These are phyloP conservation scores for Neostethus bicornis DNA, from an alignment of 2,797 vertebrate genomes.

Conservation along the genomic window DNA sequence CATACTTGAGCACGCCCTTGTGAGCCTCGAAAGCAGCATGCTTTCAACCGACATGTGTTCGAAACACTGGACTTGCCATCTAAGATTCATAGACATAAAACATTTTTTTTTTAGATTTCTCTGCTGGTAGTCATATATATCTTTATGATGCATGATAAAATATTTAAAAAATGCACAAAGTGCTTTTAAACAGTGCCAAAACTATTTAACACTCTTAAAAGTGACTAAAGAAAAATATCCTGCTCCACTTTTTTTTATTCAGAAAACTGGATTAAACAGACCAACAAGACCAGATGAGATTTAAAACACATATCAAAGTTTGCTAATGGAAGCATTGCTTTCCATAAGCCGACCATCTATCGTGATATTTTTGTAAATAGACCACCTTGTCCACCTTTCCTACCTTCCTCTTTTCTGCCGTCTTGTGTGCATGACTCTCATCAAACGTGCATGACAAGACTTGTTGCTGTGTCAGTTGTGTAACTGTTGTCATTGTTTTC, in stretches of 20 bases:
- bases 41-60: constrained; percentile 1
- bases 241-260: constrained; percentile 54
- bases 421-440: constrained; percentile 63
- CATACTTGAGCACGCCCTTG: constrained; percentile 78
- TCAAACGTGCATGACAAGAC: constrained; percentile 67
- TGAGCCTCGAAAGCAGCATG: constrained; percentile 49
- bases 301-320: constrained; percentile 44
- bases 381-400: constrained; percentile 48
- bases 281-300: constrained; percentile 13
- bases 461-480: constrained; percentile 48
- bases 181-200: constrained; percentile 38
- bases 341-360: constrained; percentile 32
- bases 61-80: constrained; percentile 29
- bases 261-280: constrained; percentile 35
- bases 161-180: constrained; percentile 18
- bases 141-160: constrained; percentile 18
- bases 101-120: constrained; percentile 13
- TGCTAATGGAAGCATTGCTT: constrained; percentile 42
- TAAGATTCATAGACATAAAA: constrained; percentile 5
- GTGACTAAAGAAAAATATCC: constrained; percentile 46
- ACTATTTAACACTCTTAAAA: constrained; percentile 52
- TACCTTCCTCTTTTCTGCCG: constrained; percentile 44
- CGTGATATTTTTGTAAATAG: constrained; percentile 39
- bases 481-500: constrained; percentile 38
- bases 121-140: constrained; percentile 20